Conservation (phyloP, 2,888 invertebrate species). For the Strigamia crassipes region DNA sequence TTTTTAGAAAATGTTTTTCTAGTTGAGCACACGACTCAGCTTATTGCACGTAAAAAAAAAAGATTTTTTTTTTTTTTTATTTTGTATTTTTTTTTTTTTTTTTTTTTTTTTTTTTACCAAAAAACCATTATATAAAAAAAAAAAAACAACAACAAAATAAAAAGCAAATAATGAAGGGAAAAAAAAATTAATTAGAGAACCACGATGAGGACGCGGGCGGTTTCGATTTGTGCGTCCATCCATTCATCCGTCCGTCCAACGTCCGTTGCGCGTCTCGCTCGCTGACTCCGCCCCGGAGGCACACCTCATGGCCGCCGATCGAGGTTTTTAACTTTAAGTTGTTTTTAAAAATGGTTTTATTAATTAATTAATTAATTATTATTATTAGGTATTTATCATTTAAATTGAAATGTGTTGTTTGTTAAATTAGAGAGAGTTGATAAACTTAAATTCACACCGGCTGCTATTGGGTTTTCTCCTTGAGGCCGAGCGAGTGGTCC, state of each 20-base stretch:
- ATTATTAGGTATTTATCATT: neutral
- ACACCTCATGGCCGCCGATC: constrained; percentile 26
- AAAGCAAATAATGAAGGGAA: neutral
- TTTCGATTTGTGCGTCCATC: constrained; percentile 11
- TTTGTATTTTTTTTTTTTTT: no score
- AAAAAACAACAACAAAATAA: neutral
- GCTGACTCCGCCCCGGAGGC: constrained; percentile 43
- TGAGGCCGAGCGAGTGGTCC: constrained; percentile 67
- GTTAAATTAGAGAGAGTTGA: neutral
- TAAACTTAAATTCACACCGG: constrained; percentile 10
- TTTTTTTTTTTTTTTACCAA: no score
- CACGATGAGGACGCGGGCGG: constrained; percentile 29
- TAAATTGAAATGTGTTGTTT: neutral
- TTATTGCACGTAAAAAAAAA: constrained; percentile 18
- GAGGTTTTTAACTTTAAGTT: neutral
- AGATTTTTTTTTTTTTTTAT: no score
- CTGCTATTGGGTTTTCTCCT: constrained; percentile 55
- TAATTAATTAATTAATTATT: no score
- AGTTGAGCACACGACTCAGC: constrained; percentile 34
- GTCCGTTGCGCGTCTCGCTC: constrained; percentile 35
- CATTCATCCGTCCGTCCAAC: constrained; percentile 8
- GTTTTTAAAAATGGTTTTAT: neutral
- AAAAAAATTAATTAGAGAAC: neutral
- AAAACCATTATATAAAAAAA: neutral
- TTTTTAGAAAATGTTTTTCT: neutral